Evolutionary conservation across 2,888 invertebrate species (phyloP), one percentile per base, ranked within the genome.

Genomic region (Agrochola lychnidis): DNA sequence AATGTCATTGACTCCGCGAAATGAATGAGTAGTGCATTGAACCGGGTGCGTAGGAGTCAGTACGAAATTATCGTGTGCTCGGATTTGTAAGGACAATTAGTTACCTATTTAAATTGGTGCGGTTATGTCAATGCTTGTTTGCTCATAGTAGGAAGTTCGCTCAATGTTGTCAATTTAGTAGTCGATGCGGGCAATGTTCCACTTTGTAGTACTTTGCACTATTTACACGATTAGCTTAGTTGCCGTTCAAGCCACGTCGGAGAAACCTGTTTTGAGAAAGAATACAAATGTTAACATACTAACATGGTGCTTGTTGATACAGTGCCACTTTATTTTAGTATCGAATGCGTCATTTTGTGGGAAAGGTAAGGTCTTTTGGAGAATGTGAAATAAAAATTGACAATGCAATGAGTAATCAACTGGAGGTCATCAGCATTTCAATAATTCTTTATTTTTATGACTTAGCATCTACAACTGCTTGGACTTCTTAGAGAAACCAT

Each of bases 1-100:
- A 70, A 85, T 80, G 87, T 87, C 87, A 81, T 81, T 87, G 87
- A 87, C 87, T 70, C 72, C 64, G 82, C 76, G 69, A 88, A 81
- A 76, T 86, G 66, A 87, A 80, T 76, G 82, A 75, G 66, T 53
- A 67, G 87, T 61, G 66, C 87, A 67, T 76, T 87, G 87, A 87
- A 70, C 87, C 63, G 66, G 48, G 71, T 87, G 85, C 83, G 87
- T 85, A 80, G 86, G 86, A 82, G 79, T 75, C 62, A 70, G 61
- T 71, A 69, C 66, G 61, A 80, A 86, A 86, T 63, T 63, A 70
- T 70, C 82, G 63, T 73, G 70, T 72, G 70, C 62, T 12, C 14
- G 36, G 59, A 70, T 74, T 81, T 62, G 36, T 72, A 63, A 62
- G 25, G 42, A 61, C 72, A 84, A 76, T 81, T 78, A 85, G 64